Conservation (phyloP, 2,797 vertebrate genomes). For the Acomys russatus region DNA sequence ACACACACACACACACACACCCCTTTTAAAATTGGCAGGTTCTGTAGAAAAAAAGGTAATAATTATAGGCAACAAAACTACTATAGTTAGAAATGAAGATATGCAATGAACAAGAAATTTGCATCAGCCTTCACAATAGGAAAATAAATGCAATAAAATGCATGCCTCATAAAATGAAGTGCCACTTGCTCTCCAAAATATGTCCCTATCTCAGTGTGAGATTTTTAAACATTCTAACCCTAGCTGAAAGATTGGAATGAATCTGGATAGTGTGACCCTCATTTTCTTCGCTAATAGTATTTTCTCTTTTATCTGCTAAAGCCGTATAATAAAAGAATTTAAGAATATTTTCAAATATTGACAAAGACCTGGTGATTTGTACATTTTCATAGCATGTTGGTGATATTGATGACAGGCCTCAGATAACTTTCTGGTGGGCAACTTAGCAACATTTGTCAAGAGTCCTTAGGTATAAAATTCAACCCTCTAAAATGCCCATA, state of each 20-base stretch:
- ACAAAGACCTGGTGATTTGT: background rate
- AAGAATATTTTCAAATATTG: background rate
- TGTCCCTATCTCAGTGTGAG: background rate
- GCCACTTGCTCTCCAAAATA: background rate
- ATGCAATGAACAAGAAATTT: background rate
- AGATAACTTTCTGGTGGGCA: background rate
- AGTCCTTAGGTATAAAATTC: conserved; percentile 19
- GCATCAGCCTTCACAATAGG: background rate
- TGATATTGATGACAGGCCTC: background rate
- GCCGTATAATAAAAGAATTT: background rate
- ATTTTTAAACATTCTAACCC: background rate
- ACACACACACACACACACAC: background rate
- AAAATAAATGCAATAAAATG: background rate
- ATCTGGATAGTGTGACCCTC: background rate
- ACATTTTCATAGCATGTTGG: background rate
- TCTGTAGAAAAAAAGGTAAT: background rate
- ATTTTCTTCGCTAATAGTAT: background rate
- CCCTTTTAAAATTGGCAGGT: background rate
- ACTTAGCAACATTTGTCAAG: background rate
- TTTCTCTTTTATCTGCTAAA: conserved; percentile 3
- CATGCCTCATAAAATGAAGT: background rate
- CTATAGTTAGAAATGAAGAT: background rate
- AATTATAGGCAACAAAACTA: background rate
- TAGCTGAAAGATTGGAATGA: background rate
- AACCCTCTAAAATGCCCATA: conserved; percentile 5